Evolutionary conservation across 2,888 invertebrate species (phyloP), one percentile per base, ranked within the genome.

Genomic region (Hedya salicella): DNA sequence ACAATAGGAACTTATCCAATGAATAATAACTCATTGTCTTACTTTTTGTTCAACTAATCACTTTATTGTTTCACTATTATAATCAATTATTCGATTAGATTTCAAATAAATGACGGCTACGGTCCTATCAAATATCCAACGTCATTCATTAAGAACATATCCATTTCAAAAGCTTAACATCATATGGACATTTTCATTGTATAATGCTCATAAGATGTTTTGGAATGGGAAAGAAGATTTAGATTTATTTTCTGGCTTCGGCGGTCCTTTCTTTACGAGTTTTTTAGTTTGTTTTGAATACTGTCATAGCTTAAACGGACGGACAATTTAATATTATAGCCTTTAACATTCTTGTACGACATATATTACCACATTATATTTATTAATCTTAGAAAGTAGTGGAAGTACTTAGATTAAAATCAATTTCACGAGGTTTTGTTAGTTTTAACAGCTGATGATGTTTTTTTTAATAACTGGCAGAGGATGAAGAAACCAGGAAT

Each of bases 21-120:
- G 86, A 87, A 90, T 91, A 91, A 92, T 91, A 91, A 88, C 81
- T 91, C 91, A 90, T 91, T 91, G 91, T 91, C 90, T 88, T 85
- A 86, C 85, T 88, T 91, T 91, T 90, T 89, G 88, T 92, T 83
- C 78, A 86, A 89, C 90, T 92, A 92, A 91, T 91, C 91, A 91
- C 89, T 91, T 89, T 88, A 91, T 92, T 92, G 91, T 91, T 91
- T 87, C 82, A 82, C 81, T 88, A 83, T 83, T 86, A 85, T 89
- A 92, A 92, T 91, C 91, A 92, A 91, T 92, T 91, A 91, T 85
- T 90, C 89, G 87, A 88, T 91, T 91, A 88, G 82, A 82, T 90
- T 88, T 86, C 87, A 81, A 85, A 88, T 87, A 87, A 87, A 87
- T 81, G 87, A 83, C 88, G 82, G 84, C 78, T 79, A 77, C 78